Evolutionary conservation across 1,140 invertebrate genomes (phyloP), one percentile per base, ranked within the genome.

Genomic region (Drosophila ficusphila): DNA sequence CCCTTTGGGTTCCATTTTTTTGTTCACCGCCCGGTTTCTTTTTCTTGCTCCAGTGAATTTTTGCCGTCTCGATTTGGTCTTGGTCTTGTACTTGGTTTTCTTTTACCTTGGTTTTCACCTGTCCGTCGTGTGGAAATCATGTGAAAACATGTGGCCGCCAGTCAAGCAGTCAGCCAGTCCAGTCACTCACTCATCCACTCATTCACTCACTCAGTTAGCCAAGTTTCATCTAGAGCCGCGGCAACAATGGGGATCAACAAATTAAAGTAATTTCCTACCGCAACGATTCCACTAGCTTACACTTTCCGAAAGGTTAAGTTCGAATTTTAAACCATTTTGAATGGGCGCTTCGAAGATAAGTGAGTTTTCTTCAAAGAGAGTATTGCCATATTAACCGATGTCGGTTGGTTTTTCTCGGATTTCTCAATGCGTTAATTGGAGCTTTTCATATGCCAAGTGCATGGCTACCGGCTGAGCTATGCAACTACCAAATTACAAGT

Each of bases 191-290:
- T 58, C 68, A 56, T 49, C 33, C 34, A 79, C 64, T 65, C 77
- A 71, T 60, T 72, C 77, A 79, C 72, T 61, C 77, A 82, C 77
- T 83, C 74, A 82, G 81, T 83, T 83, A 83, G 74, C 79, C 79
- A 83, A 72, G 78, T 77, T 82, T 67, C 72, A 61, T 41, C 74
- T 47, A 57, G 58, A 71, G 31, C 60, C 53, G 19, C 36, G 53
- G 27, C 67, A 82, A 61, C 74, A 71, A 62, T 67, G 64, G 74
- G 76, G 71, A 85, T 57, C 79, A 85, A 73, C 73, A 86, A 86
- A 88, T 86, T 86, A 86, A 86, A 88, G 82, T 88, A 86, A 86
- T 86, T 86, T 86, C 74, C 77, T 86, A 88, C 81, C 82, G 77
- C 82, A 82, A 77, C 74, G 77, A 49, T 82, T 88, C 41, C 69